phyloP scores from a whole-genome alignment of 2,797 vertebrate species.

The Myotis pilosus region DNA sequence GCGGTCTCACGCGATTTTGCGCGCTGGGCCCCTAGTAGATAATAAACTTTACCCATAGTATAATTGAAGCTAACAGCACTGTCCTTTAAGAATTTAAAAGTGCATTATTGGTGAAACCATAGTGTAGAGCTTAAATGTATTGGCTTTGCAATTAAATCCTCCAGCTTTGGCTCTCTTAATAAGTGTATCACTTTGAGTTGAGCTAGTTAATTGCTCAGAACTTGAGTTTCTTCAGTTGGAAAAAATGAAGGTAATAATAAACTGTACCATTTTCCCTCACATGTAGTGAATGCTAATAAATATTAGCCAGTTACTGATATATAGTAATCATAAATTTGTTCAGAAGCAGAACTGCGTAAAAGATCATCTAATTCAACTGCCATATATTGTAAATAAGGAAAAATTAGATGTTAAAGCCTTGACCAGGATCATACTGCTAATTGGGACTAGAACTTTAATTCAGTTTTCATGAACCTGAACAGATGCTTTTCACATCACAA shows the following conservation, averaged over 20 bases:
- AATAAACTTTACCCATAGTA: background rate
- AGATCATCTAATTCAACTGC: background rate
- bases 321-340: background rate
- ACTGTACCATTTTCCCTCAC: background rate
- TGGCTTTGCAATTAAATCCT: background rate
- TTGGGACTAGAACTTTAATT: slow-evolving; percentile 4
- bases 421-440: background rate
- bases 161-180: background rate
- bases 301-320: background rate
- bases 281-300: background rate
- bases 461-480: background rate
- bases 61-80: background rate
- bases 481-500: background rate
- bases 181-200: background rate
- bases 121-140: background rate
- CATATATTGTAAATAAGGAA: background rate
- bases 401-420: background rate
- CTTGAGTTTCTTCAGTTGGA: background rate
- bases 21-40: background rate
- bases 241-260: background rate
- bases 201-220: background rate
- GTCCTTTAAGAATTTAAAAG: background rate
- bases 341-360: background rate
- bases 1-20: too few species aligned
- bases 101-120: background rate